Conservation (phyloP, 2,797 vertebrate genomes). For the Cichlasoma orientale region DNA sequence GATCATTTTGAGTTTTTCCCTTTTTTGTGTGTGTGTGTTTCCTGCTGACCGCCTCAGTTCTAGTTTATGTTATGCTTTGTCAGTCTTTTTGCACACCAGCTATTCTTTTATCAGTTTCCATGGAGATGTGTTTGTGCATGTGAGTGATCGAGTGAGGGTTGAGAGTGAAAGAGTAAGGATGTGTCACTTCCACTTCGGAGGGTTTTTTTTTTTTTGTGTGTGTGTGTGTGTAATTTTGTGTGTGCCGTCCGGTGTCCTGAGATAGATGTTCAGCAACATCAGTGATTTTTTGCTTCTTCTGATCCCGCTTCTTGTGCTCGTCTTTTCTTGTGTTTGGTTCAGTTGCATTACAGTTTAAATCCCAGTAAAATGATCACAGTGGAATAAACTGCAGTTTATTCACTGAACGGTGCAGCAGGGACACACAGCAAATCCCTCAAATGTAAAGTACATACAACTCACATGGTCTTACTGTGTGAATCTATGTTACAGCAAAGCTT, state of each 20-base stretch:
- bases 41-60: constrained; percentile 42
- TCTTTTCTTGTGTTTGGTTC: background rate
- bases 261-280: background rate
- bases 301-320: background rate
- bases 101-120: constrained; percentile 79
- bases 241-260: constrained; percentile 20
- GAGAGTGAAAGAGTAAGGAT: constrained; percentile 51
- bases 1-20: background rate
- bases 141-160: constrained; percentile 42
- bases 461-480: background rate
- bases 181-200: constrained; percentile 63
- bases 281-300: constrained; percentile 8
- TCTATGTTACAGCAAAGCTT: background rate
- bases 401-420: background rate
- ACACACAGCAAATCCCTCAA: background rate
- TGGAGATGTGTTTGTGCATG: constrained; percentile 68
- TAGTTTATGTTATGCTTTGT: constrained; percentile 45
- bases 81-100: constrained; percentile 48
- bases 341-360: constrained; percentile 9
- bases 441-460: background rate
- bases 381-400: background rate
- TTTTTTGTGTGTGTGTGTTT: background rate
- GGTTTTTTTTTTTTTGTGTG: background rate
- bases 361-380: background rate
- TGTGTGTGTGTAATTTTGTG: constrained; percentile 14